Base-by-base conservation (phyloP, 1,140 invertebrate species). In the Caenorhabditis latens region DNA sequence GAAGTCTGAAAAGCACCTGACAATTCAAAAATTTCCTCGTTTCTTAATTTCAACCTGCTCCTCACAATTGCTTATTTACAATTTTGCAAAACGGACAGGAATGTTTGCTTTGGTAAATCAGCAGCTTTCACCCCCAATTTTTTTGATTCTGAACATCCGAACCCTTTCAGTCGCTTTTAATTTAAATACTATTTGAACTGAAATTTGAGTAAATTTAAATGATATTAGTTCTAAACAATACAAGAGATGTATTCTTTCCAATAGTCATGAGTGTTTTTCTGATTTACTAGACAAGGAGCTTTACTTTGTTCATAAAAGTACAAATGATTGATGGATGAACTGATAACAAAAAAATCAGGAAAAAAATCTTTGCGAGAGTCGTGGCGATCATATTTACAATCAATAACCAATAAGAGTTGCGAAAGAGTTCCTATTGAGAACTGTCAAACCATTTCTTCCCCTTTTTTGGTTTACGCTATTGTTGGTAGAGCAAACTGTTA, bases 41-140 rank as follows among this genome's bases (percentile, higher is more conserved):
- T 71, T 71, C 40, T 71, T 19, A 71, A 71, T 71, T 71, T 71
- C 65, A 71, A 71, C 42, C 65, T 71, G 65, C 65, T 71, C 40
- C 13, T 32, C 61, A 4, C 9, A 65, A 65, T 65, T 65, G 61
- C 21, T 71, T 71, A 71, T 71, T 71, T 43, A 71, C 65, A 71
- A 71, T 71, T 71, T 43, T 71, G 40, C 42, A 46, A 43, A 71
- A 71, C 19, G 40, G 57, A 61, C 57, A 61, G 21, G 19, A 43
- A 43, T 71, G 42, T 71, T 71, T 71, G 65, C 65, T 71, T 5
- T 71, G 40, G 32, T 19, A 71, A 71, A 71, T 71, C 65, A 43
- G 42, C 65, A 43, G 40, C 42, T 46, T 71, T 40, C 65, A 43
- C 40, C 65, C 65, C 46, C 65, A 71, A 16, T 16, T 71, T 32